These are phyloP conservation scores for Sebastes taczanowskii DNA, from an alignment of 2,797 vertebrate genomes.

Conservation along the genomic window DNA sequence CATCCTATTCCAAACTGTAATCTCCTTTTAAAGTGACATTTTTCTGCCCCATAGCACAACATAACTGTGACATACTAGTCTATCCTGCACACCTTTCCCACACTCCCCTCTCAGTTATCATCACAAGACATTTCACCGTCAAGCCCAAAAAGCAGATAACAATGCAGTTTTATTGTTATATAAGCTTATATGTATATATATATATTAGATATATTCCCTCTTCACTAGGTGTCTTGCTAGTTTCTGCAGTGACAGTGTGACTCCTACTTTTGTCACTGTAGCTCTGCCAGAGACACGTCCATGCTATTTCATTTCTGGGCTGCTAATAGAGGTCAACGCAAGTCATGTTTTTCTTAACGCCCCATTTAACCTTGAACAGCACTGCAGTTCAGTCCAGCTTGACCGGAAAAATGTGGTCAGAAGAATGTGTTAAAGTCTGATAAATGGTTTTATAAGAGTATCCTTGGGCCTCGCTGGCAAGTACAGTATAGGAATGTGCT, in stretches of 20 bases:
- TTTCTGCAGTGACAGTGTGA: constrained; percentile 32
- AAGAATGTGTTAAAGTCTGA: constrained; percentile 14
- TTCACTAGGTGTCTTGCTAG: constrained; percentile 10
- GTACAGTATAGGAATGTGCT: constrained; percentile 71
- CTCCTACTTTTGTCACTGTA: constrained; percentile 17
- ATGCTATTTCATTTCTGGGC: constrained; percentile 41
- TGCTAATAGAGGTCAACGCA: constrained; percentile 45
- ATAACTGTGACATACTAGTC: constrained; percentile 32
- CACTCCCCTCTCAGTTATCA: constrained; percentile 8
- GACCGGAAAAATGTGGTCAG: constrained; percentile 31
- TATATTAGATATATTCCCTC: constrained; percentile 37
- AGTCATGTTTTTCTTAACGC: constrained; percentile 43
- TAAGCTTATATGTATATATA: constrained; percentile 27
- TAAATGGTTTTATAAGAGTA: constrained; percentile 13
- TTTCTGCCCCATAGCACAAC: constrained; percentile 28
- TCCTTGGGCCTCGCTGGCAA: constrained; percentile 61
- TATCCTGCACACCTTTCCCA: constrained; percentile 18
- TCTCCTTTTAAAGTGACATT: constrained; percentile 40
- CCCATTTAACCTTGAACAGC: constrained; percentile 31
- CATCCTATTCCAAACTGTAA: constrained; percentile 44
- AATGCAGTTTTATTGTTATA: constrained; percentile 41
- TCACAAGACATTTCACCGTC: constrained; percentile 40
- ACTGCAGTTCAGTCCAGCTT: constrained; percentile 2
- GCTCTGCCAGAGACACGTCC: constrained; percentile 21
- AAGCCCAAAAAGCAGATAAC: constrained; percentile 46